Base-by-base conservation (phyloP, 2,797 vertebrate genomes). In the Limosa lapponica region DNA sequence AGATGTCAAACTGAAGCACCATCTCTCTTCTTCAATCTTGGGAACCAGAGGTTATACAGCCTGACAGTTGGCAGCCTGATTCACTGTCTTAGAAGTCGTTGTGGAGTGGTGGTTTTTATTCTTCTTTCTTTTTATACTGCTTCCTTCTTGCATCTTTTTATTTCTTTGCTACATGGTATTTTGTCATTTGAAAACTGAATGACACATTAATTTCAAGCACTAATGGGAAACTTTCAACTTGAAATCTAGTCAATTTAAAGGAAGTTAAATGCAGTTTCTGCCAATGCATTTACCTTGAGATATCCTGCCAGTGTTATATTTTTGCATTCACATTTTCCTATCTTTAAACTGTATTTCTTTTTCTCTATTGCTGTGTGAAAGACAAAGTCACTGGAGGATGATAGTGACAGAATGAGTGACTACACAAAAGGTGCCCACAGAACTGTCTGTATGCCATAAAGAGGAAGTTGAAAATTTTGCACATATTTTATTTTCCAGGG, bases 131-230 rank as follows among this genome's bases (percentile, higher is more conserved):
- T 80, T 89, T 74, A 44, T 46, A 78, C 6, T 32, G 11, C 36
- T 89, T 88, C 25, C 28, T 62, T 82, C 48, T 95, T 64, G 30
- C 41, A 48, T 79, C 8, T 71, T 83, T 67, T 94, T 71, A 93
- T 83, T 77, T 46, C 71, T 87, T 80, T 46, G 6, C 25, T 93
- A n/a, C 64, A 80, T 80, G 24, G 48, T 93, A 87, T 96, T 96
- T 94, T 96, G 88, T 94, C 86, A 90, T 93, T 94, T 90, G 77
- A 95, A 95, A 96, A 89, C 64, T 79, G 90, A 95, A 96, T 95
- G 96, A 95, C 93, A 96, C 82, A 73, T 96, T 96, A 94, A 96
- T 96, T 97, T 96, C 94, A 96, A 85, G 95, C 85, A 95, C 82
- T 96, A 96, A 94, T 90, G 93, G 94, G 90, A 96, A 97, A 96